Percentiles rank a stretch among this genome's conserved stretches.
phyloP scores from a whole-genome alignment of 2,797 vertebrate species.

The Octomys mimax region DNA sequence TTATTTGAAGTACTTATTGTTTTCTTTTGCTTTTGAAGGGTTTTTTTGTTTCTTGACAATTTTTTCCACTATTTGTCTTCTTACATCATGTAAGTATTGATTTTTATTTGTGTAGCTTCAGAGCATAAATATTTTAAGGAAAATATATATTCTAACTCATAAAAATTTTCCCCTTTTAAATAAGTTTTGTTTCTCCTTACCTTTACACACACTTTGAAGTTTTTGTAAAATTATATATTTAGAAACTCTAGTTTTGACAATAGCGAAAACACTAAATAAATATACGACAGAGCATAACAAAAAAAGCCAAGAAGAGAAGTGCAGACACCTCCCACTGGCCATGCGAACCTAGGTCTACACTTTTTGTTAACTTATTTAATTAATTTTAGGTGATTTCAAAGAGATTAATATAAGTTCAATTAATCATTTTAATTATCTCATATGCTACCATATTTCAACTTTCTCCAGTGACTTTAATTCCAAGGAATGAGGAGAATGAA shows the following conservation, averaged over 20 bases:
- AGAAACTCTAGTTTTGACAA: background rate
- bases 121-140: background rate
- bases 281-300: background rate
- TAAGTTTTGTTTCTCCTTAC: background rate
- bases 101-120: background rate
- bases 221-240: background rate
- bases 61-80: background rate
- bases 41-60: background rate
- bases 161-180: background rate
- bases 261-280: background rate
- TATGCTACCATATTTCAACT: background rate
- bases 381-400: background rate
- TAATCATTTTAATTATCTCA: background rate
- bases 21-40: background rate
- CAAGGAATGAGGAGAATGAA: background rate
- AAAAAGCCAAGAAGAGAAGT: background rate
- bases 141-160: background rate
- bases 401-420: background rate
- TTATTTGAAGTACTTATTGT: background rate
- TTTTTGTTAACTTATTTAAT: background rate
- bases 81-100: background rate
- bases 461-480: background rate
- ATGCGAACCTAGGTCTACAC: background rate
- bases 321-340: background rate
- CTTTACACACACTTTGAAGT: background rate